These are phyloP conservation scores for Meles meles DNA, from an alignment of 2,113 vertebrate species.

Conservation along the genomic window DNA sequence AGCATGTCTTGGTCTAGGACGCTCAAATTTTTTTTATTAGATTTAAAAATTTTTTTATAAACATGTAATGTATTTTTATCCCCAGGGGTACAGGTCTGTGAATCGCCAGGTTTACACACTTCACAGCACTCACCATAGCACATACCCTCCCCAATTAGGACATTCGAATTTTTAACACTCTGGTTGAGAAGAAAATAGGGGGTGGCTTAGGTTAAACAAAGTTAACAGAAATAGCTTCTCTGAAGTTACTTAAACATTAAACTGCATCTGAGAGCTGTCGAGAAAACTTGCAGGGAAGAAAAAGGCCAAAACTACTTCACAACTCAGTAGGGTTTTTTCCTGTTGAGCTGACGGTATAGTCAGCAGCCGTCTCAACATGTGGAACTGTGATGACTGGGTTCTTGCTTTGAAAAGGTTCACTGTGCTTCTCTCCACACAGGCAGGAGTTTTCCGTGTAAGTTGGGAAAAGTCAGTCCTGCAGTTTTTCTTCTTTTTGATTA, in stretches of 20 bases:
- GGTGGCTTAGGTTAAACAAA: not conserved
- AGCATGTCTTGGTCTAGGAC: not conserved
- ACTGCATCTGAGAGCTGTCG: not conserved
- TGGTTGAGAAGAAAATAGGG: not conserved
- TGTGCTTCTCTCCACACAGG: not conserved
- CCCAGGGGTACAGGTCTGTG: no score
- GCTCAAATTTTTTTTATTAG: not conserved
- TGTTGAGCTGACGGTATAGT: not conserved
- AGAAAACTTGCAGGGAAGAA: not conserved
- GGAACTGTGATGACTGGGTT: not conserved
- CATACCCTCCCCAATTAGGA: no score
- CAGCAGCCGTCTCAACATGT: not conserved
- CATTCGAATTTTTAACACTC: not conserved
- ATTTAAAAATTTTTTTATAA: no score
- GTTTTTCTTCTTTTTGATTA: not conserved
- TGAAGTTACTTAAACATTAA: not conserved
- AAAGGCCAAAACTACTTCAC: not conserved
- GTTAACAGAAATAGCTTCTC: not conserved
- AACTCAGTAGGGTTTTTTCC: not conserved
- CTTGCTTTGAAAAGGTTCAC: not conserved
- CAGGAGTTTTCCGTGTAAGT: not conserved
- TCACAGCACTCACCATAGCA: no score
- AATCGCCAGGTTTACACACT: no score
- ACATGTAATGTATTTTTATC: no score
- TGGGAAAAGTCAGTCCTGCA: not conserved